Base-by-base conservation (phyloP, 2,888 invertebrate genomes). In the Drosophila mulleri region DNA sequence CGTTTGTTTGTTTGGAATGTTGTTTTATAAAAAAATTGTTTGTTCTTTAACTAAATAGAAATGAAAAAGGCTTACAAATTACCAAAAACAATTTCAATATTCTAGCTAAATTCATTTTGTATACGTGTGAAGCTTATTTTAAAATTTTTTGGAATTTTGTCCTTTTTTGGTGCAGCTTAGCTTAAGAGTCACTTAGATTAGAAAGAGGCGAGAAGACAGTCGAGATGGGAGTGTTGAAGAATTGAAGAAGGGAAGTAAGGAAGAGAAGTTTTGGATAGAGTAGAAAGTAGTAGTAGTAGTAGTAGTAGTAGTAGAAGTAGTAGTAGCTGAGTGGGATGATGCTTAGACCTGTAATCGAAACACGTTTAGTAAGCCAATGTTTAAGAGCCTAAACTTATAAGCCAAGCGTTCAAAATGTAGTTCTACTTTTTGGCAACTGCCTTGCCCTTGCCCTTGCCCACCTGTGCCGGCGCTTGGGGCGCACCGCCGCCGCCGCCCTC, bases 381-480 rank as follows among this genome's bases (percentile, higher is more conserved):
- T 45, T 37, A 66, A 70, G 56, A 50, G 23, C 32, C 47, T 52
- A 20, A 53, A 42, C 6, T 39, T 35, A 26, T 45, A 18, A 20
- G 45, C 32, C 18, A 75, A 53, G 20, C n/a, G 20, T 54, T 26
- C 18, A 53, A 61, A 52, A 5, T 12, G 18, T 35, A 20, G 47
- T 42, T 76, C 80, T 64, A 77, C 56, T 74, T 82, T 82, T 72
- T 89, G 70, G 70, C 67, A 44, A 68, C 70, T 66, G 74, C 63
- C 60, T 64, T 72, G 58, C 35, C 67, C 57, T 41, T 67, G 90
- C 91, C 84, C 90, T 91, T 75, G 67, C 92, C 93, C 88, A 93
- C 91, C 91, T 92, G 92, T 82, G 86, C 89, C 48, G 91, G 88
- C 58, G 82, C 86, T 65, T 85, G 90, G 60, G 76, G 69, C 20